Base-by-base conservation (phyloP, 92 coral and sea anemone species). In the Palythoa caribaeorum region DNA sequence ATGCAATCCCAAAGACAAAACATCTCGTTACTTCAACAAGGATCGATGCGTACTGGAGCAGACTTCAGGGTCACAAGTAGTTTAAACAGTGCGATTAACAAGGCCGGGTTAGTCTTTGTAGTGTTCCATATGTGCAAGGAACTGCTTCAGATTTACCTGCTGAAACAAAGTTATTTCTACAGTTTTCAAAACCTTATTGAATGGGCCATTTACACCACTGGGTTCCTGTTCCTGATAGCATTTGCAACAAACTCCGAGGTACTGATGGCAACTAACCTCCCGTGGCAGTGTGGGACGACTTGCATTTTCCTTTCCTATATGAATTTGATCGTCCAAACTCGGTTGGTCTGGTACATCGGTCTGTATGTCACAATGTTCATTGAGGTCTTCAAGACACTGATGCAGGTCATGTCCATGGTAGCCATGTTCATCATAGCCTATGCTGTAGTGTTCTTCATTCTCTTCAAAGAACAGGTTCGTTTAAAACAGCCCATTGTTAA, bases 311-410 rank as follows among this genome's bases (percentile, higher is more conserved):
- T 96, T 60, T 94, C 96, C 14, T 96, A 94, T 78, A 87, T 94
- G 85, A 90, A 94, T 60, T 79, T 96, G 55, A 94, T 96, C 16
- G 62, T 92, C 77, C 86, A 94, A 60, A 73, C 87, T 36, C 94
- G 94, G 68, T 77, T 90, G 40, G 36, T 93, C 55, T 88, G 91
- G 36, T 65, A 83, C 79, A 73, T 94, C 8, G 98, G 98, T 21
- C 86, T 96, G 86, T 96, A 96, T 76, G 95, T 96, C 71, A 94
- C 98, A 3, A 96, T 96, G 98, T 96, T 96, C 57, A 83, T 92
- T 11, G 98, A 94, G 77, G 95, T 96, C 55, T 88, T 93, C 76
- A 91, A 77, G 87, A 96, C 98, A 2, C 87, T 96, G 73, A 38
- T 92, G 70, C 90, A 90, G 51, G 94, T 95, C 16, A 88, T 92